Evolutionary conservation across 2,888 invertebrate species (phyloP), one percentile per base, ranked within the genome.

Genomic region (Napeogenes sylphis): DNA sequence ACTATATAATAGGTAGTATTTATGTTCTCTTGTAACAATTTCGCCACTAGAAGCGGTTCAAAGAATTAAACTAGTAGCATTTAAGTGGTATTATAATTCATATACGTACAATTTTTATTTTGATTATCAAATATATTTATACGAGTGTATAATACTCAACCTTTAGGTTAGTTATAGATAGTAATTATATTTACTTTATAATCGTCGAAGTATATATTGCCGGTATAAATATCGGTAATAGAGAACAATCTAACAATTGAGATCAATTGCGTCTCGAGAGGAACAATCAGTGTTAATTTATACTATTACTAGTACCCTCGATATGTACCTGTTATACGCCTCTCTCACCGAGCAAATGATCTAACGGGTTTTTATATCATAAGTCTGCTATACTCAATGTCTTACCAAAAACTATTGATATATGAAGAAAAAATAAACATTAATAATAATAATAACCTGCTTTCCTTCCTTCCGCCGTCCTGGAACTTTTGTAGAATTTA

Each of bases 111-210:
- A 21, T 21, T 21, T 21, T 21, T 47, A 47, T 47, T 47, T 47
- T 47, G 47, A n/a, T 21, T 21, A 21, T 21, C 30, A 35, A 35
- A 5, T 35, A 35, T 35, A 30, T 51, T 30, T 12, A 30, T 30
- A 51, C 5, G 12, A 51, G 30, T 51, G 30, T 51, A 51, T 30
- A 51, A 51, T 51, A 51, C 51, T 51, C 51, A 51, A 51, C 30
- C 51, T 10, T 30, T 51, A 51, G 51, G 51, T 51, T 51, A 51
- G 30, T 51, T 30, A 30, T 51, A 51, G 30, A 30, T 51, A 3
- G n/a, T 8, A 51, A 30, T 30, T 21, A 21, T 12, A 8, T 21
- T 30, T 21, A 21, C 21, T 30, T 30, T 51, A 51, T 30, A 30
- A 30, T 51, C 8, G n/a, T 30, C 47, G 47, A 21, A 14, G 21